Evolutionary conservation across 1,140 invertebrate species (phyloP), one percentile per base, ranked within the genome.

Genomic region (Cyclargus thomasi): DNA sequence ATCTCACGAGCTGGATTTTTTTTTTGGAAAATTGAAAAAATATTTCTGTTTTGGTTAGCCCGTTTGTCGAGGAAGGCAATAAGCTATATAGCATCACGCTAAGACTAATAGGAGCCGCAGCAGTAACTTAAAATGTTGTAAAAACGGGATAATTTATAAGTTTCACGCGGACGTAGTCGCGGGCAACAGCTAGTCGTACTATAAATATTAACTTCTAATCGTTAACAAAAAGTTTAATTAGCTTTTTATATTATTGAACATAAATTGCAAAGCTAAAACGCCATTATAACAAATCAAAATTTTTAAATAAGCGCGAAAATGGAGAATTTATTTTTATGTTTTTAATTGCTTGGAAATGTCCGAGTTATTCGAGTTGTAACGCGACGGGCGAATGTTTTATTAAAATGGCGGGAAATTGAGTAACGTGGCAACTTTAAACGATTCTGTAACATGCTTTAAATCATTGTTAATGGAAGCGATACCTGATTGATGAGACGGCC

Each of bases 401-500:
- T 47, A 47, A 47, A 47, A 47, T 47, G 39, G 39, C 39, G 39
- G 39, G 39, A 47, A 47, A 47, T 47, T 47, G 39, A 47, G 39
- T 47, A 47, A 47, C 29, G 29, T 29, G 39, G 39, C 39, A 47
- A 47, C 39, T 16, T 47, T 47, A 47, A 47, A 47, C 39, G 39
- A 47, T 47, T 47, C 3, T 14, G 39, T 47, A n/a, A 47, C 39
- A 47, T 6, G 23, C 36, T 47, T 47, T 47, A 47, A 47, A 14
- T 14, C 39, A 47, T 47, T 47, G 11, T 14, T 47, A 29, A 29
- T 29, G 29, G 29, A 29, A 14, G 39, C 39, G 39, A 47, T 47
- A 14, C 39, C 14, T 47, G 10, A 47, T 47, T 47, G 29, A 29
- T 29, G 29, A 29, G 29, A 29, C 29, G 29, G 29, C 29, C 29